Evolutionary conservation across 2,113 vertebrate genomes (phyloP).

Genomic region (Caracal caracal): DNA sequence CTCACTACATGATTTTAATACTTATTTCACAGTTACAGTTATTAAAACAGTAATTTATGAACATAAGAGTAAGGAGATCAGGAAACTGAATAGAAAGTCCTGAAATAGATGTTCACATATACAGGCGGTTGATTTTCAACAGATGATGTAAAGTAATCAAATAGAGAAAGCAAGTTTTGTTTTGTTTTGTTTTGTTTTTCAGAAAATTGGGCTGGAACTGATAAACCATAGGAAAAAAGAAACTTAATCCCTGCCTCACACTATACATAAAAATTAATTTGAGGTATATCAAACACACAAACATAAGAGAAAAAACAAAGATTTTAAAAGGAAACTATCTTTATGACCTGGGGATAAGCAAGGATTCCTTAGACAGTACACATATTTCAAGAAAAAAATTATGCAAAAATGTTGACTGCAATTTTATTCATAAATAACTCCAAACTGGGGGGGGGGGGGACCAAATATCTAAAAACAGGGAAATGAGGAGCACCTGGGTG

Average conservation of each 20-base stretch:
- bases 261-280: background rate
- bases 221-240: background rate
- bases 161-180: background rate
- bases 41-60: background rate
- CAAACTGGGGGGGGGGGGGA: background rate
- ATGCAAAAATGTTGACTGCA: background rate
- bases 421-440: background rate
- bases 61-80: background rate
- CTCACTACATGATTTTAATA: background rate
- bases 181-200: background rate
- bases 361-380: background rate
- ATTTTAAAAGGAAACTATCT: background rate
- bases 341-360: background rate
- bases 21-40: background rate
- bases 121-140: background rate
- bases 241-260: background rate
- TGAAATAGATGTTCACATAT: background rate
- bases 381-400: slow-evolving; percentile 14
- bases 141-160: background rate
- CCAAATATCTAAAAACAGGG: background rate
- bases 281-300: background rate
- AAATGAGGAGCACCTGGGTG: background rate
- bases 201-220: background rate
- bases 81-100: background rate
- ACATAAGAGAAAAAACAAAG: background rate